Evolutionary conservation across 2,797 vertebrate species (phyloP).

Genomic region (Alcedo atthis): DNA sequence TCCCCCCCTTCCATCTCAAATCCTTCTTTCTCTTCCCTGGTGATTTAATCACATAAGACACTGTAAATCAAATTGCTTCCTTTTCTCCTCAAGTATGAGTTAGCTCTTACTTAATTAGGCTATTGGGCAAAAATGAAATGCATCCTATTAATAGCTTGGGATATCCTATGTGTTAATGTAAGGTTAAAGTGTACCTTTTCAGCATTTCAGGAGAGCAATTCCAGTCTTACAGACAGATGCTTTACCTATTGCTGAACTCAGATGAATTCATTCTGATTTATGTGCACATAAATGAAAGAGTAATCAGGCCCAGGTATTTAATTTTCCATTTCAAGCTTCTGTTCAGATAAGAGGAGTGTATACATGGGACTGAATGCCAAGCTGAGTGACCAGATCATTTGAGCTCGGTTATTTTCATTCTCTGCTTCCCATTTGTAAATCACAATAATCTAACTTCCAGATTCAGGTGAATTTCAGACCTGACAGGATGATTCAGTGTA

Average conservation of each 20-base stretch:
- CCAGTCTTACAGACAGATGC: background rate
- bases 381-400: background rate
- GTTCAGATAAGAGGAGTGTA: background rate
- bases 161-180: slow-evolving; percentile 56
- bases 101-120: slow-evolving; percentile 54
- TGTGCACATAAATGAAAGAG: background rate
- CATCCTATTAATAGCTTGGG: slow-evolving; percentile 54
- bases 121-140: slow-evolving; percentile 44
- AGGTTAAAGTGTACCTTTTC: slow-evolving; percentile 48
- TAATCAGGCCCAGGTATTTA: slow-evolving; percentile 4
- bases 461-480: background rate
- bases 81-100: slow-evolving; percentile 52
- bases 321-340: slow-evolving; percentile 29
- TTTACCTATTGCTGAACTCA: slow-evolving; percentile 34
- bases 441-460: background rate
- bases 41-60: slow-evolving; percentile 66
- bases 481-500: background rate
- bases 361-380: background rate
- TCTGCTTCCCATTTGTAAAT: background rate
- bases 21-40: slow-evolving; percentile 35
- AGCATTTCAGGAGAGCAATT: background rate
- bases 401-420: background rate
- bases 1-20: background rate
- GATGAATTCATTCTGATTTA: slow-evolving; percentile 33
- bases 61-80: slow-evolving; percentile 45